Evolutionary conservation across 2,888 invertebrate species (phyloP).

Genomic region (Syritta pipiens): DNA sequence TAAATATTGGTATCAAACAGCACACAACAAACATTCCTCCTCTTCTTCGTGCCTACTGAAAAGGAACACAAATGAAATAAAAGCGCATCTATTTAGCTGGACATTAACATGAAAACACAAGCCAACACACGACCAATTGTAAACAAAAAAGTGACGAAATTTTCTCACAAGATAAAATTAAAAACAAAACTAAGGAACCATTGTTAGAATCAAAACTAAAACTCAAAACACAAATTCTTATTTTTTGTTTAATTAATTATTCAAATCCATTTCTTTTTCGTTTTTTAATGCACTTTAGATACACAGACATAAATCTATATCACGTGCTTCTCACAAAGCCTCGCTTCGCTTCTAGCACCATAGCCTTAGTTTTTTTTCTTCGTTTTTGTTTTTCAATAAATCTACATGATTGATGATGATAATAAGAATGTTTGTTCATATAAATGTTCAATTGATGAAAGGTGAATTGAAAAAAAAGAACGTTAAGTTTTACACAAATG

Average conservation of each 20-base stretch:
- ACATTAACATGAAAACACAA: too few relatives aligned
- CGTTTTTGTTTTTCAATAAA: too few relatives aligned
- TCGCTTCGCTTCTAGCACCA: conserved; percentile 41
- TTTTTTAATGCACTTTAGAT: conserved; percentile 24
- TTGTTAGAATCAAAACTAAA: conserved; percentile 16
- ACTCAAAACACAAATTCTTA: conserved; percentile 23
- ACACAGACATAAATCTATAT: conserved; percentile 6
- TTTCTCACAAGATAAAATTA: neutral
- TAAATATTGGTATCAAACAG: too few relatives aligned
- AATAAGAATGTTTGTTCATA: neutral
- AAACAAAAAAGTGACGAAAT: neutral
- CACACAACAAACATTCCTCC: too few relatives aligned
- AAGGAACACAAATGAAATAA: too few relatives aligned
- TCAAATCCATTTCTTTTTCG: neutral
- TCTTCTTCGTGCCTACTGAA: too few relatives aligned
- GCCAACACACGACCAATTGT: too few relatives aligned
- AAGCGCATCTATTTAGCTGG: too few relatives aligned
- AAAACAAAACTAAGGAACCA: neutral
- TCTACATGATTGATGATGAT: conserved; percentile 16
- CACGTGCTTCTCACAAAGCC: conserved; percentile 37
- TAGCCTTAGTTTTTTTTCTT: too few relatives aligned
- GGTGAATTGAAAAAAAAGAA: conserved; percentile 27
- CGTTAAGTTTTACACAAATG: conserved; percentile 9
- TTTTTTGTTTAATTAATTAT: too few relatives aligned
- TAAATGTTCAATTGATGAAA: conserved; percentile 13